Evolutionary conservation across 2,113 vertebrate species (phyloP), one percentile per base, ranked within the genome.

Genomic region (Dolichallabes microphthalmus): DNA sequence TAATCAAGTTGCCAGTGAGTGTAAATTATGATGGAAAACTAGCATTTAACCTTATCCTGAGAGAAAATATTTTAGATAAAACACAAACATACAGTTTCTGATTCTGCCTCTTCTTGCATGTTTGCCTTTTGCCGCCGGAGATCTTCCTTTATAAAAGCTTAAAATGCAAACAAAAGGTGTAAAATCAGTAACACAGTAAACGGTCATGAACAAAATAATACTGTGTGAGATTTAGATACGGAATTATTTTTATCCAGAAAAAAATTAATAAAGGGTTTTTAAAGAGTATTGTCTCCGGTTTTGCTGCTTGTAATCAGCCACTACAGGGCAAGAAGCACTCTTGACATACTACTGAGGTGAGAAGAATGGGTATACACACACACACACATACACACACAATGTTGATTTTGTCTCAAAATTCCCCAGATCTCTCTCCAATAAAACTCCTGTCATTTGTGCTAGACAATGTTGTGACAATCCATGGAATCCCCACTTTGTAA

Each of bases 101-200:
- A 82, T 27, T 60, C 88, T 82, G 92, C 90, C 84, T 90, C 89
- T 0, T 55, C 13, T 83, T 87, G 86, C 0, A 83, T 87, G 93
- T 96, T 98, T 84, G 96, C 96, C 83, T 90, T 95, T 84, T 97
- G 97, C 86, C 98, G 95, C 83, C 95, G 93, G 39, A 99, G 96
- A 86, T 99, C 97, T 0, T 97, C 92, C 91, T 95, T 97, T 89
- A 99, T 98, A 75, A 97, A 94, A 68, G 89, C 98, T 99, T 92
- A 64, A 50, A 89, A 69, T 84, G 2, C 87, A 63, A 82, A 22
- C 55, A 10, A 3, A 75, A 69, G 52, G 15, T 30, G 6, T 74
- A 55, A 22, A 22, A 1, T 35, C 17, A 74, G 58, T 77, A 57
- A 55, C 32, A 84, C 25, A 50, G 27, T 19, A 22, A 15, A 12